These are phyloP conservation scores for Callyntrura guangdongensis DNA, from an alignment of 2,888 invertebrate species.

Conservation along the genomic window DNA sequence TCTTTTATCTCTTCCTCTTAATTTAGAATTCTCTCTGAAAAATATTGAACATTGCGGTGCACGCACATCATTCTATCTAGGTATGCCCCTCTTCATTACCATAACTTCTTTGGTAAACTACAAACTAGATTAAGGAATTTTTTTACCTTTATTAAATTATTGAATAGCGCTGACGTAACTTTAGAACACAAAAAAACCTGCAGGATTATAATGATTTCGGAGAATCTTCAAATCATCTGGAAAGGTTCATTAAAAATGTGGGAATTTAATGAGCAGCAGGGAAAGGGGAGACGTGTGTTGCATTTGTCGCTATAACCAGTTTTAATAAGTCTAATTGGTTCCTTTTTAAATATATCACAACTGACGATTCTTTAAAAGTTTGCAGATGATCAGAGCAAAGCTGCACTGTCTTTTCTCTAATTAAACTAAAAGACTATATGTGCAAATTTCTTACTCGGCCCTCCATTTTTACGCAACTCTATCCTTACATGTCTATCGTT, in stretches of 20 bases:
- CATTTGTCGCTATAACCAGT: not conserved
- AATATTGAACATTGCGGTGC: not conserved
- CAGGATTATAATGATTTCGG: not conserved
- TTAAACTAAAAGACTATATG: conserved; percentile 8
- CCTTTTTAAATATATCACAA: not conserved
- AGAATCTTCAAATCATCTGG: not conserved
- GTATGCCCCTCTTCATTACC: conserved; percentile 3
- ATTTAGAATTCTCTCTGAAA: not conserved
- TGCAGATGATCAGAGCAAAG: not conserved
- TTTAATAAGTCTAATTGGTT: conserved; percentile 25
- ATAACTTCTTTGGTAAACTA: not conserved
- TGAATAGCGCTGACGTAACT: not conserved
- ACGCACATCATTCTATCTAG: not conserved
- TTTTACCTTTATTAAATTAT: not conserved
- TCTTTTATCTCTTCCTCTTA: no score
- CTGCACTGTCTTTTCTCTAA: not conserved
- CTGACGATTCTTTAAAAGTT: not conserved
- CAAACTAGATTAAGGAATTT: not conserved
- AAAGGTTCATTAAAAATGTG: not conserved
- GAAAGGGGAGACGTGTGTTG: no score
- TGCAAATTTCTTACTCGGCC: no score
- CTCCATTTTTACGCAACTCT: not conserved
- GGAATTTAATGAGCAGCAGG: no score
- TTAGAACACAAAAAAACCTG: not conserved
- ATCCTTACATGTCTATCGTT: not conserved